Percentiles rank a stretch among this genome's conserved stretches.
These are phyloP conservation scores for Orcinus orca DNA, from an alignment of 2,113 vertebrate genomes.

Conservation along the genomic window DNA sequence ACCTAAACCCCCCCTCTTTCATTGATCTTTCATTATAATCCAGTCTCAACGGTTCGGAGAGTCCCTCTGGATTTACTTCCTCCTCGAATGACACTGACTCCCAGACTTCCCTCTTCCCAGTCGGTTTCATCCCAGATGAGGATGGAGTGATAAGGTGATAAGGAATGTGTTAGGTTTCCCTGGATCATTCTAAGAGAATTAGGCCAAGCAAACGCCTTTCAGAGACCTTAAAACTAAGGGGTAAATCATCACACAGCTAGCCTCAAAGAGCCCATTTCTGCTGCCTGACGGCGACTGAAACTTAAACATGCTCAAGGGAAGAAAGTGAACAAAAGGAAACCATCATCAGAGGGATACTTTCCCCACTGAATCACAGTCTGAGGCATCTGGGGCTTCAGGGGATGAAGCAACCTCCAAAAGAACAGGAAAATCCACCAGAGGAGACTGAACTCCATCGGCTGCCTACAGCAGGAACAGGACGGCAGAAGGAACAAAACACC, in stretches of 20 bases:
- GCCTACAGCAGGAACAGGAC: background rate
- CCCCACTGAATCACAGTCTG: background rate
- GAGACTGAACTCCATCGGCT: rapidly evolving
- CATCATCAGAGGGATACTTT: too few species aligned
- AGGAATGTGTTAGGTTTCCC: background rate
- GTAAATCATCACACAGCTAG: background rate
- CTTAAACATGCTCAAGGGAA: background rate
- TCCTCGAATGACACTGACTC: background rate
- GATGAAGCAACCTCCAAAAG: background rate
- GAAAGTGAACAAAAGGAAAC: background rate
- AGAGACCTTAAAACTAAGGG: background rate
- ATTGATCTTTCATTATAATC: background rate
- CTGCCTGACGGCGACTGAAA: background rate
- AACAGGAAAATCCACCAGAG: background rate
- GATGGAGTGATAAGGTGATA: background rate
- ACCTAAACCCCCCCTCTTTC: background rate
- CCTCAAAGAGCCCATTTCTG: background rate
- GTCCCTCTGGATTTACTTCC: background rate
- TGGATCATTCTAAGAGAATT: background rate
- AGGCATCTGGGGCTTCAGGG: background rate
- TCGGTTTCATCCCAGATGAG: background rate
- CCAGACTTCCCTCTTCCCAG: background rate
- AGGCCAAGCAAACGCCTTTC: background rate
- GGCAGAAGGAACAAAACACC: background rate
- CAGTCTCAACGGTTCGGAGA: background rate